Evolutionary conservation across 2,113 vertebrate species (phyloP), one percentile per base, ranked within the genome.

Genomic region (Neolamprologus fasciatus): DNA sequence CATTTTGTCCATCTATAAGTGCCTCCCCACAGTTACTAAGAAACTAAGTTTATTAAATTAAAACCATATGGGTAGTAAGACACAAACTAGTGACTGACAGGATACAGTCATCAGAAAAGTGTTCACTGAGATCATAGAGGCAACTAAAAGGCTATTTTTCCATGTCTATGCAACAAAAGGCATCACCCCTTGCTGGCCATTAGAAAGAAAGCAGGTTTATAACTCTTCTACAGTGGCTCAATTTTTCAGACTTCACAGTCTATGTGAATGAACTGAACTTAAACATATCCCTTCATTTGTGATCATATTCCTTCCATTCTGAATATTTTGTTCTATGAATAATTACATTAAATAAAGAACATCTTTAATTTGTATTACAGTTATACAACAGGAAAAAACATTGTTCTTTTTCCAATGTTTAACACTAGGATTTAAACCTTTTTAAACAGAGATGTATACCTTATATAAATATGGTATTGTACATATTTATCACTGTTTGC

Each of bases 391-490:
- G 3, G 11, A 68, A 68, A 68, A 40, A 68, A 21, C 33, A 68
- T 0, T 8, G 63, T 68, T 21, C 11, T 37, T 68, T 37, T 68
- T 68, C 19, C 19, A 8, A 21, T n/a, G 10, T 66, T 21, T 37
- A 37, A 68, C 63, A 68, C 7, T 37, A 37, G 33, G 63, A 68
- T 68, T 68, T 23, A 71, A 71, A 71, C n/a, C 35, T 71, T 47
- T 47, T 47, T 47, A 63, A 35, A 8, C 8, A 78, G 21, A 76
- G 16, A 50, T 12, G 23, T 50, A 50, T 47, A 76, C 23, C 16
- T 51, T 19, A 50, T 19, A 50, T 73, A n/a, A 26, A 45, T 73
- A 26, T 73, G 66, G 35, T 42, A 45, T 26, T 73, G 66, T 45
- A 73, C 37, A 73, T 78, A 26, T 47, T 47, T 9, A 28, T 47